These are phyloP conservation scores for Oxyteleia sp. DNA, from an alignment of 2,888 invertebrate genomes.

Conservation along the genomic window DNA sequence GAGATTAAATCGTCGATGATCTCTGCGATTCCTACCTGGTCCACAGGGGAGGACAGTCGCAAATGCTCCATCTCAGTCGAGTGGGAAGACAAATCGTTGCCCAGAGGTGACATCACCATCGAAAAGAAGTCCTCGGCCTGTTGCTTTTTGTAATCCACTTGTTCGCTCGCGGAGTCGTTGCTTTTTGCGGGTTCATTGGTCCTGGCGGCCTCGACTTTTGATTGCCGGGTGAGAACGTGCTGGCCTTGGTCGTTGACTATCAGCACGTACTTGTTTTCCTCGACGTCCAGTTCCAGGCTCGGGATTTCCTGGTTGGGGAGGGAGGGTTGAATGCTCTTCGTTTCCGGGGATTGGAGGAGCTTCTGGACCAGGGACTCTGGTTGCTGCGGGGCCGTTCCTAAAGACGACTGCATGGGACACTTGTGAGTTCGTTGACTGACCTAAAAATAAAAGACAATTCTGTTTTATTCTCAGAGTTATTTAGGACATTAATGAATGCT, in stretches of 20 bases:
- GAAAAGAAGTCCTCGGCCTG: constrained; percentile 87
- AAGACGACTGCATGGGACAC: constrained; percentile 90
- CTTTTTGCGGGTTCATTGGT: constrained; percentile 52
- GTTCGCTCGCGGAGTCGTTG: constrained; percentile 43
- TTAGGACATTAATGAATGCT: too few relatives aligned
- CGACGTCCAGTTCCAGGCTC: constrained; percentile 65
- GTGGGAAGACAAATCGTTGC: constrained; percentile 90
- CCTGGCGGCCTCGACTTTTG: constrained; percentile 70
- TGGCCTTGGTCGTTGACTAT: constrained; percentile 83
- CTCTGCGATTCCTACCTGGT: constrained; percentile 63
- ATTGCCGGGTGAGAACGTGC: constrained; percentile 81
- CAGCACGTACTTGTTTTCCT: constrained; percentile 84
- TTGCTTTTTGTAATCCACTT: constrained; percentile 57
- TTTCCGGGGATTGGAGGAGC: constrained; percentile 74
- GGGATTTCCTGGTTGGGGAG: constrained; percentile 70
- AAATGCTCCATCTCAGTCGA: constrained; percentile 91
- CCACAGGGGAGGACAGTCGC: constrained; percentile 88
- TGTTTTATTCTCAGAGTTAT: too few relatives aligned
- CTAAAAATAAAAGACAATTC: too few relatives aligned
- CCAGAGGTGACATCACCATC: constrained; percentile 88
- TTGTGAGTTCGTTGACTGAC: constrained; percentile 95
- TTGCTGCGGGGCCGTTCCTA: constrained; percentile 88
- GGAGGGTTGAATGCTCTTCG: constrained; percentile 53
- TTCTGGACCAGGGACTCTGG: constrained; percentile 80
- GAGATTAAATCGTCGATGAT: constrained; percentile 50